Percentiles rank a stretch among this genome's conserved stretches.
Conservation (phyloP, 1,140 invertebrate species). For the Helicoverpa armigera region DNA sequence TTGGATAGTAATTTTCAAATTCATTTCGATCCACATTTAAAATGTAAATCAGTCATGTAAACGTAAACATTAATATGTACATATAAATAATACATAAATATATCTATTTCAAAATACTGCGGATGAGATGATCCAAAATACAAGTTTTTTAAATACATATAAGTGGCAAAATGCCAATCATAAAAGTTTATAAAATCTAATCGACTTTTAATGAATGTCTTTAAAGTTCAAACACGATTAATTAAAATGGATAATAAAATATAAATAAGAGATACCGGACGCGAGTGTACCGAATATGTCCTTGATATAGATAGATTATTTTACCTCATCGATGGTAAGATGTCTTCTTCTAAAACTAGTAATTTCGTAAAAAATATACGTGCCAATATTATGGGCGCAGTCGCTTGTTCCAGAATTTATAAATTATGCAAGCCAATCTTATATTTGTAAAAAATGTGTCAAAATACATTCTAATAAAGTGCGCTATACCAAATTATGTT, state of each 20-base stretch:
- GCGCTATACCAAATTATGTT: too few species aligned
- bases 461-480: too few species aligned
- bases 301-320: neutral
- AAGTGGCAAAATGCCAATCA: too few species aligned
- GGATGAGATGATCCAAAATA: too few species aligned
- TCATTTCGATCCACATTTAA: neutral
- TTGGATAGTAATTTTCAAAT: too few species aligned
- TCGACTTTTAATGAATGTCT: neutral
- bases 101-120: neutral
- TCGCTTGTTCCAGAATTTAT: too few species aligned
- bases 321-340: neutral
- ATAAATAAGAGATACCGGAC: neutral
- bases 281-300: neutral
- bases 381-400: too few species aligned
- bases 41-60: neutral
- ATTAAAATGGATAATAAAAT: neutral
- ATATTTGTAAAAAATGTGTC: too few species aligned
- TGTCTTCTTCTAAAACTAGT: too few species aligned
- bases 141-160: too few species aligned
- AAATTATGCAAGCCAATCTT: too few species aligned
- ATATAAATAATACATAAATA: neutral
- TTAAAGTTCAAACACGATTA: neutral
- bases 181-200: neutral
- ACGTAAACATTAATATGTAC: neutral
- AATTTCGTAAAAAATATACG: too few species aligned